phyloP scores from a whole-genome alignment of 2,113 vertebrate species.

The Entosphenus tridentatus region DNA sequence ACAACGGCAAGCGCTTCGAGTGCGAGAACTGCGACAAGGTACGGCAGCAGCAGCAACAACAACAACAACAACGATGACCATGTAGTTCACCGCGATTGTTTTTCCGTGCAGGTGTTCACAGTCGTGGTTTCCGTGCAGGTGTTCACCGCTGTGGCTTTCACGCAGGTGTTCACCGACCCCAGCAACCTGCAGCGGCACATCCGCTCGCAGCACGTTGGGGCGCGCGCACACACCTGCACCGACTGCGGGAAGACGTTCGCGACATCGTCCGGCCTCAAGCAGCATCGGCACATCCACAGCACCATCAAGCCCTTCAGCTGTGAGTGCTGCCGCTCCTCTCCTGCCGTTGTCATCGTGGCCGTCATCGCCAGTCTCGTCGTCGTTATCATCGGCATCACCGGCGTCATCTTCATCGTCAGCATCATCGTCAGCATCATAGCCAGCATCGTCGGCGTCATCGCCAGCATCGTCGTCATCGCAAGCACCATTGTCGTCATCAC shows the following conservation, averaged over 20 bases:
- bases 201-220: slow-evolving; percentile 93
- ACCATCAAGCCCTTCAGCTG: slow-evolving; percentile 99
- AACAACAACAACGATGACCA: too few relatives aligned
- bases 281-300: slow-evolving; percentile 99
- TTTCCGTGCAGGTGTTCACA: too few relatives aligned
- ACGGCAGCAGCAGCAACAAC: slow-evolving; percentile 21
- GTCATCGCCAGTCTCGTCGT: neutral
- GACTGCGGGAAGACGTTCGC: slow-evolving; percentile 99
- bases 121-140: too few relatives aligned
- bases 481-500: too few relatives aligned
- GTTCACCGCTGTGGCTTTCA: slow-evolving; percentile 27
- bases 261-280: slow-evolving; percentile 97
- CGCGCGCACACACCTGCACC: slow-evolving; percentile 82
- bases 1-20: slow-evolving; percentile 50
- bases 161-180: slow-evolving; percentile 99
- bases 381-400: neutral
- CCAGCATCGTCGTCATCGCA: too few relatives aligned
- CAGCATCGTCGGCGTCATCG: too few relatives aligned
- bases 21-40: slow-evolving; percentile 61
- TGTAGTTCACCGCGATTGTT: too few relatives aligned
- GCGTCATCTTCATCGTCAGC: too few relatives aligned
- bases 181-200: slow-evolving; percentile 99
- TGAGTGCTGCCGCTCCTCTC: slow-evolving; percentile 41
- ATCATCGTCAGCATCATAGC: too few relatives aligned
- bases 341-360: slow-evolving; percentile 10